Percentiles rank a stretch among this genome's conserved stretches.
Evolutionary conservation across 2,888 invertebrate species (phyloP).

Genomic region (Ennomos erosarius): DNA sequence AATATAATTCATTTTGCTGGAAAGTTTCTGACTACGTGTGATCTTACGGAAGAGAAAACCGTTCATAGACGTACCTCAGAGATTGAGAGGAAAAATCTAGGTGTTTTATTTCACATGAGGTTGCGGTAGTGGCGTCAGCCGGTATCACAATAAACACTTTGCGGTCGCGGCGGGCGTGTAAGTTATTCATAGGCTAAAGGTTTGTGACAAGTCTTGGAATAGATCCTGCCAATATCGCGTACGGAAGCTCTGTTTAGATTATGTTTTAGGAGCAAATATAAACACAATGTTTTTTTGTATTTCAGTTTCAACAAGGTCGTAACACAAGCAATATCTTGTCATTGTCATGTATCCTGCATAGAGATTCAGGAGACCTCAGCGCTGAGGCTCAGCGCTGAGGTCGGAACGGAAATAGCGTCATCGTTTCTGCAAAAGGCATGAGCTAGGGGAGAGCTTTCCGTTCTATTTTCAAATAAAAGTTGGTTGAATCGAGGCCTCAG

Average conservation of each 20-base stretch:
- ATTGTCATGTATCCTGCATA: too few relatives aligned
- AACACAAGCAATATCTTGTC: too few relatives aligned
- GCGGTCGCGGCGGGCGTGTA: conserved; percentile 64
- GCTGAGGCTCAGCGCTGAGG: too few relatives aligned
- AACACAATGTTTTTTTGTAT: conserved; percentile 11
- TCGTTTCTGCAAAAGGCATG: too few relatives aligned
- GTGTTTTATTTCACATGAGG: conserved; percentile 80
- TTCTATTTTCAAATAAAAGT: too few relatives aligned
- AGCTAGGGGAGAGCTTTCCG: too few relatives aligned
- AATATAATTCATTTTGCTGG: conserved; percentile 66
- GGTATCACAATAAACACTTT: conserved; percentile 81
- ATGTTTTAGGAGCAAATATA: conserved; percentile 21
- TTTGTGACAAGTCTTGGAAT: conserved; percentile 65
- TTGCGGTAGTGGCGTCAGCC: conserved; percentile 70
- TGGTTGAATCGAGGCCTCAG: too few relatives aligned
- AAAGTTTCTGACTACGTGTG: conserved; percentile 49
- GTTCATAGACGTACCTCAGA: conserved; percentile 62
- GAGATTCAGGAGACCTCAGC: too few relatives aligned
- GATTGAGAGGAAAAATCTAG: conserved; percentile 80
- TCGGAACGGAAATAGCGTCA: too few relatives aligned
- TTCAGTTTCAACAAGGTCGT: conserved; percentile 3
- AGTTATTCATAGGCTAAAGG: conserved; percentile 75
- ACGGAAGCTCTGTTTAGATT: conserved; percentile 25
- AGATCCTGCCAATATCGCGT: conserved; percentile 56
- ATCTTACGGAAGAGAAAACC: conserved; percentile 49